A percentile compares a stretch with the other conserved stretches of the same genome.
Conservation (phyloP, 1,140 invertebrate species). For the Meloidogyne exigua region DNA sequence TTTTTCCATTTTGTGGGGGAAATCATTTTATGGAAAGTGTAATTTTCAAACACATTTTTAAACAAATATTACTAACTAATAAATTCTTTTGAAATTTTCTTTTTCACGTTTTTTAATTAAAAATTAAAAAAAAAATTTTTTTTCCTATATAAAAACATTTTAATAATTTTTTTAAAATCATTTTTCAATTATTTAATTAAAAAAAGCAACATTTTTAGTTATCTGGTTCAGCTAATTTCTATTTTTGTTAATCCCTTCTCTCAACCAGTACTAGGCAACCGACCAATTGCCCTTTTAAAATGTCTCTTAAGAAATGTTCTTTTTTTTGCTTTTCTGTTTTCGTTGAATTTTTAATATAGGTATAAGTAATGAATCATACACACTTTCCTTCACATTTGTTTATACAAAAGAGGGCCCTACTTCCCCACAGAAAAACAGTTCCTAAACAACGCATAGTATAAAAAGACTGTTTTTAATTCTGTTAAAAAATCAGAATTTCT, state of each 20-base stretch:
- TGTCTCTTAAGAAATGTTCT: too few species aligned
- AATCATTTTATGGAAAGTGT: background rate
- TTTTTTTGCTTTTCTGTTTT: background rate
- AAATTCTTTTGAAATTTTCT: background rate
- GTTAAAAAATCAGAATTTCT: background rate
- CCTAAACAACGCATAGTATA: background rate
- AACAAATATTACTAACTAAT: background rate
- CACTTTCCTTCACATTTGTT: background rate
- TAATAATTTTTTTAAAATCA: too few species aligned
- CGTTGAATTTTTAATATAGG: background rate
- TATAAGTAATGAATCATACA: background rate
- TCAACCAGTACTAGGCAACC: background rate
- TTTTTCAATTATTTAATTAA: too few species aligned
- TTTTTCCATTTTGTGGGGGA: background rate
- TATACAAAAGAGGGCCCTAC: background rate
- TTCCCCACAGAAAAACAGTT: background rate
- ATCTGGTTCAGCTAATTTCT: background rate
- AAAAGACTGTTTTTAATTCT: background rate
- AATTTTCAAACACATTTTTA: background rate
- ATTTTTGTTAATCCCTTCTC: background rate
- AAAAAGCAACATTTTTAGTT: too few species aligned
- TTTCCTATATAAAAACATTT: too few species aligned
- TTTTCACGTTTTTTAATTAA: background rate
- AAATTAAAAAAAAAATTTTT: background rate
- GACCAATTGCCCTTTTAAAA: background rate